phyloP scores from a whole-genome alignment of 23 tunicate genomes.

The Styela clava region DNA sequence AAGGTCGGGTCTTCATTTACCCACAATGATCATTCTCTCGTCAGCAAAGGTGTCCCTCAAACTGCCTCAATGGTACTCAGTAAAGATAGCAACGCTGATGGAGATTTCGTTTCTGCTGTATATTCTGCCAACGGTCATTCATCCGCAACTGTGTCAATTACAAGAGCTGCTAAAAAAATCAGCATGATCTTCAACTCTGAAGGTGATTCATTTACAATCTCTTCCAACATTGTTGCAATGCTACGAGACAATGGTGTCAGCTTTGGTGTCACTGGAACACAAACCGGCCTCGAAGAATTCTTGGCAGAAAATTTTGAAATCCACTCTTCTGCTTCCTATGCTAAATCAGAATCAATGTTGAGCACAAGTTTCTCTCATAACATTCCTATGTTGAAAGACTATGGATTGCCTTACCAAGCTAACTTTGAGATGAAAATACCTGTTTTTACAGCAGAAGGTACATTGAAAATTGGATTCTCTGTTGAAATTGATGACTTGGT shows the following conservation, averaged over 20 bases:
- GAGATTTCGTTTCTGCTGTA: background rate
- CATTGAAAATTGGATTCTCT: background rate
- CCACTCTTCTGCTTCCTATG: background rate
- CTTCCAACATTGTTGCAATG: background rate
- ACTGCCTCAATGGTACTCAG: background rate
- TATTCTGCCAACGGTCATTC: background rate
- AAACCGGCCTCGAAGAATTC: background rate
- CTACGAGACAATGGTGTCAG: background rate
- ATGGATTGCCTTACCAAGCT: background rate
- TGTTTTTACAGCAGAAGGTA: background rate
- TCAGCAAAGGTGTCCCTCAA: conserved; percentile 3
- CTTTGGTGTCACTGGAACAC: background rate
- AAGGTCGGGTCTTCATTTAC: background rate
- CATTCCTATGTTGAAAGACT: background rate
- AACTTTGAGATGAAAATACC: background rate
- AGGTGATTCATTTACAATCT: background rate
- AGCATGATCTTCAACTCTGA: background rate
- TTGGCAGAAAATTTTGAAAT: background rate
- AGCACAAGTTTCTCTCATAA: background rate
- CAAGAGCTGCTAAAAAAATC: background rate
- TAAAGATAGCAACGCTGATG: too few species aligned
- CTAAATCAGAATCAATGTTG: background rate
- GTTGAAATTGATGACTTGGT: background rate
- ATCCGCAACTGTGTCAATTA: background rate
- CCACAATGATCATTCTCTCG: background rate